Percentiles rank a stretch among this genome's conserved stretches.
phyloP scores from a whole-genome alignment of 2,888 invertebrate species.

The Cephalotes varians region DNA sequence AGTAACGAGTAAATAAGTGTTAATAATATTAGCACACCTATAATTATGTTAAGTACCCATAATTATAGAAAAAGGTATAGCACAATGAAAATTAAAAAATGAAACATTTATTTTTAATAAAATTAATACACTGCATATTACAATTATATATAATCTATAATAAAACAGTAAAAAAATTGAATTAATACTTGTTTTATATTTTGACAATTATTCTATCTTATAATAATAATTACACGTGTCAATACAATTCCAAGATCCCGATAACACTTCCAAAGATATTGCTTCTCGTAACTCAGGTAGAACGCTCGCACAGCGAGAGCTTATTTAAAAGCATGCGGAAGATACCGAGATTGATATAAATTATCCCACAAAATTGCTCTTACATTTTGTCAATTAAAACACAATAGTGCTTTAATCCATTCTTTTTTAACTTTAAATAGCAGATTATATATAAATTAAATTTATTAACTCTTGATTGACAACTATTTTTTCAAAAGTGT shows the following conservation, averaged over 20 bases:
- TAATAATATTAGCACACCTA: background rate
- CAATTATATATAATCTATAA: background rate
- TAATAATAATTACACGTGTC: background rate
- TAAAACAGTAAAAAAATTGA: background rate
- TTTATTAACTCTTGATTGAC: background rate
- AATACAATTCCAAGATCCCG: background rate
- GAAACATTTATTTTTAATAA: background rate
- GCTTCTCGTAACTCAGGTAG: slow-evolving; percentile 81
- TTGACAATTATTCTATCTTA: background rate
- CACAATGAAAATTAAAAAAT: background rate
- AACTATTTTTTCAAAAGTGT: background rate
- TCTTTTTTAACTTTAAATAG: background rate
- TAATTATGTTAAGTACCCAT: too few relatives aligned
- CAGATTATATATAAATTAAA: background rate
- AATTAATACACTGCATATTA: background rate
- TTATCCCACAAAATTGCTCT: slow-evolving; percentile 74
- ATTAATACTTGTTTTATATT: background rate
- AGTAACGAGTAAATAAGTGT: too few relatives aligned
- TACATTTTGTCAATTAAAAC: background rate
- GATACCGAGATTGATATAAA: slow-evolving; percentile 84
- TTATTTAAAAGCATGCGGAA: slow-evolving; percentile 84
- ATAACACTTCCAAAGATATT: background rate
- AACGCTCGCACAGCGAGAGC: slow-evolving; percentile 77
- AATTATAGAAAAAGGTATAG: background rate
- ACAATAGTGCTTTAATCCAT: background rate